Conservation (phyloP, 1,140 invertebrate species). For the Trichonephila inaurata region DNA sequence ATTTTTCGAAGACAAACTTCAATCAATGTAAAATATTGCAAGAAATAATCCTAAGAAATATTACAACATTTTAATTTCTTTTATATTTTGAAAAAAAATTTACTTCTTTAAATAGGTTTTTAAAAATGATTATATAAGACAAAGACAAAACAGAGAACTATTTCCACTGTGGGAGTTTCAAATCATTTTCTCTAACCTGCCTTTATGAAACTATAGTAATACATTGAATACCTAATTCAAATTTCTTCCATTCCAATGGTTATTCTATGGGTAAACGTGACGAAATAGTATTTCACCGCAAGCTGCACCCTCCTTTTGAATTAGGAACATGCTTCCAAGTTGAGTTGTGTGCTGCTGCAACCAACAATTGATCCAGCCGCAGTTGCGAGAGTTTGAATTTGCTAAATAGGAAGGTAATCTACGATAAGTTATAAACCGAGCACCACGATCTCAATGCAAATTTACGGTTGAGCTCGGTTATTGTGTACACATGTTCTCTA, state of each 20-base stretch:
- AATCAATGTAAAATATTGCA: no score
- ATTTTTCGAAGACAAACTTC: no score
- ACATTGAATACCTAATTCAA: background rate
- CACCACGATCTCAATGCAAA: no score
- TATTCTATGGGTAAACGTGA: background rate
- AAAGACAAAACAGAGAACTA: background rate
- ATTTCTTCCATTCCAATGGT: background rate
- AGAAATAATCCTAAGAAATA: no score
- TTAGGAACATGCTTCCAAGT: background rate
- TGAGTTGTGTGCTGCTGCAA: background rate
- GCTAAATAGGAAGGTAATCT: constrained; percentile 15
- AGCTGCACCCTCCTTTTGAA: background rate
- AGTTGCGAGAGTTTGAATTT: background rate
- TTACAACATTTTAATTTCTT: no score
- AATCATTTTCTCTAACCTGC: background rate
- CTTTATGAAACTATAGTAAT: background rate
- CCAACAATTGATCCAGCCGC: background rate
- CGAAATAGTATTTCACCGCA: background rate
- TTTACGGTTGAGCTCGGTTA: no score
- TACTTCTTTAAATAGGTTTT: no score
- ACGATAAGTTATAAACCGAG: background rate
- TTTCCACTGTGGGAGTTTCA: background rate
- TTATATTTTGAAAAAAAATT: no score
- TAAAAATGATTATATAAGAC: no score
- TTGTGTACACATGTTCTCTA: no score